Base-by-base conservation (phyloP, 2,888 invertebrate species). In the Chrysolina haemoptera region DNA sequence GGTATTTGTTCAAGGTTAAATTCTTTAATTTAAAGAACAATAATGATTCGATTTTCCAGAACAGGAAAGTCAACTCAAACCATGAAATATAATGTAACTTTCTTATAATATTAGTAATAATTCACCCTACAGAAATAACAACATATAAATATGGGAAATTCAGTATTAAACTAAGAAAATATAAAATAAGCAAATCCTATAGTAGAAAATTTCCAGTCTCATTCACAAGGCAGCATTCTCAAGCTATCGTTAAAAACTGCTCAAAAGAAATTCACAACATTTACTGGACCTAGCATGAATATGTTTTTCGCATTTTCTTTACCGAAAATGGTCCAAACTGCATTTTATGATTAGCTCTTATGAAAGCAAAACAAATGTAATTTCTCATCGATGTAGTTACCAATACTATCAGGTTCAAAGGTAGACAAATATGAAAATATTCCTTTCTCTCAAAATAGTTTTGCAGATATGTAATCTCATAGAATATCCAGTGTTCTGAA, bases 161-260 rank as follows among this genome's bases (percentile, higher is more conserved):
- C 71, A 75, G 74, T 76, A 67, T 53, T 68, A 78, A 73, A 70
- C 63, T 69, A 64, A 71, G 46, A 73, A 76, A 73, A 77, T 76
- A 77, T 66, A 79, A 79, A 79, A 73, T 75, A 79, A 78, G 75
- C 75, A 74, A 59, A 73, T 77, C 73, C 62, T 77, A 80, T 70
- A 79, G 80, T 84, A 83, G 80, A 84, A 86, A 85, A 86, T 83
- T 83, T 80, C 86, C 86, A 86, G 86, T 86, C 86, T 86, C 86
- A 83, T 85, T 83, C 84, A 83, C 84, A 85, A 84, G 84, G 84
- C 84, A 85, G 83, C 84, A 79, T 83, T 83, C 84, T 82, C 83
- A 86, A 85, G 84, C 84, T 82, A 82, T 78, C 79, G 68, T 75
- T 71, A 68, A 59, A 81, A 76, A 74, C n/a, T 68, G 62, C 20